phyloP scores from a whole-genome alignment of 2,113 vertebrate genomes.

The Corythoichthys intestinalis region DNA sequence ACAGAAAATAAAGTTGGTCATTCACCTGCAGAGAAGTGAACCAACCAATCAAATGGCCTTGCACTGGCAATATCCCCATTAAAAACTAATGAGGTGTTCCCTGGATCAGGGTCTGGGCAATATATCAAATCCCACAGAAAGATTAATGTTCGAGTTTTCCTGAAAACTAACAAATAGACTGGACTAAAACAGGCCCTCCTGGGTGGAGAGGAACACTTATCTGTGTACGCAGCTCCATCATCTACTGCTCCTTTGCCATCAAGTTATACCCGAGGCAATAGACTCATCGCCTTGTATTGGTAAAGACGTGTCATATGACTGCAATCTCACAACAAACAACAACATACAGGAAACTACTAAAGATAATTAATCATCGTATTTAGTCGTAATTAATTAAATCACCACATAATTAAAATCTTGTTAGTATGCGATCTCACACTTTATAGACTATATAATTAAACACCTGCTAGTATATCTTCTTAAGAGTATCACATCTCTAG shows the following conservation, averaged over 20 bases:
- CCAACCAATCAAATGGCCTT: slow-evolving; percentile 9
- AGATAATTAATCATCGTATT: not conserved
- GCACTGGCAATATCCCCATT: not conserved
- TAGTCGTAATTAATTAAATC: not conserved
- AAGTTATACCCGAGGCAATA: not conserved
- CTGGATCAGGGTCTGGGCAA: not conserved
- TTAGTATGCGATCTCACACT: not conserved
- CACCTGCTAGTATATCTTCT: not conserved
- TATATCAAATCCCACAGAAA: slow-evolving; percentile 1
- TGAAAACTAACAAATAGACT: slow-evolving; percentile 2
- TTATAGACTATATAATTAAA: not conserved
- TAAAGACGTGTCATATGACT: not conserved
- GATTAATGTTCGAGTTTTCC: slow-evolving; percentile 5
- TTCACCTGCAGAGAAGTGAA: slow-evolving; percentile 1
- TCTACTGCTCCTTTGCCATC: not conserved
- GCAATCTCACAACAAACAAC: not conserved
- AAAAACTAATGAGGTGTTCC: slow-evolving; percentile 12
- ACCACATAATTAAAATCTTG: not conserved
- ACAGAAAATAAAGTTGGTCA: slow-evolving; percentile 7
- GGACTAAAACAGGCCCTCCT: not conserved
- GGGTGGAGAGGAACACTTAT: not conserved
- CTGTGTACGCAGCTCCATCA: not conserved
- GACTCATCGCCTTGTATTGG: not conserved
- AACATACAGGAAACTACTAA: not conserved
- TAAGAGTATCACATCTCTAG: not conserved